Evolutionary conservation across 1,140 invertebrate species (phyloP).

Genomic region (Drosophila erecta): DNA sequence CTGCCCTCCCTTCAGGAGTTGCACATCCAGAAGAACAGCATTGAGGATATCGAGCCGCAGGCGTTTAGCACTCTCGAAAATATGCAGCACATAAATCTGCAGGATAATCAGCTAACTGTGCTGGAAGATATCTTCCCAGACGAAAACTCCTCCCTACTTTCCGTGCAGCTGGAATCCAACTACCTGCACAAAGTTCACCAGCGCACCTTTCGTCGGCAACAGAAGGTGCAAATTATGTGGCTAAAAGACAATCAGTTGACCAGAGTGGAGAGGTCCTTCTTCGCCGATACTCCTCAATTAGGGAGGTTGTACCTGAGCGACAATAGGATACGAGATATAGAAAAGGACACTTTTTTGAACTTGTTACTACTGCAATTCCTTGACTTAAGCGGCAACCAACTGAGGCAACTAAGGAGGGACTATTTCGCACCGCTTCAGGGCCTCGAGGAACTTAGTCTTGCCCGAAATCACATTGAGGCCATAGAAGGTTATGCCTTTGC

Average conservation of each 20-base stretch:
- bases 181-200: constrained; percentile 91
- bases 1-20: constrained; percentile 92
- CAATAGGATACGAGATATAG: constrained; percentile 92
- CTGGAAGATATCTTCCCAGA: constrained; percentile 93
- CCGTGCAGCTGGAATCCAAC: constrained; percentile 94
- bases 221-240: constrained; percentile 94
- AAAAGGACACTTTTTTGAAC: constrained; percentile 91
- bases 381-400: constrained; percentile 91
- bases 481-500: constrained; percentile 88
- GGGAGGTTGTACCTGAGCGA: constrained; percentile 93
- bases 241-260: constrained; percentile 92
- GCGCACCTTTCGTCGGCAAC: constrained; percentile 91
- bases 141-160: constrained; percentile 89
- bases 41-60: constrained; percentile 92
- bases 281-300: constrained; percentile 90
- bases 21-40: constrained; percentile 94
- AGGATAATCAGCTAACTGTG: constrained; percentile 91
- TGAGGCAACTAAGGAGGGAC: constrained; percentile 88
- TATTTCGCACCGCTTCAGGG: constrained; percentile 88
- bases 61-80: constrained; percentile 92
- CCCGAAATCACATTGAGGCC: constrained; percentile 87
- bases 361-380: constrained; percentile 91
- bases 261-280: constrained; percentile 89
- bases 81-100: constrained; percentile 95
- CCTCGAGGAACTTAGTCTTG: constrained; percentile 89